Base-by-base conservation (phyloP, 2,113 vertebrate genomes). In the Perca fluviatilis region DNA sequence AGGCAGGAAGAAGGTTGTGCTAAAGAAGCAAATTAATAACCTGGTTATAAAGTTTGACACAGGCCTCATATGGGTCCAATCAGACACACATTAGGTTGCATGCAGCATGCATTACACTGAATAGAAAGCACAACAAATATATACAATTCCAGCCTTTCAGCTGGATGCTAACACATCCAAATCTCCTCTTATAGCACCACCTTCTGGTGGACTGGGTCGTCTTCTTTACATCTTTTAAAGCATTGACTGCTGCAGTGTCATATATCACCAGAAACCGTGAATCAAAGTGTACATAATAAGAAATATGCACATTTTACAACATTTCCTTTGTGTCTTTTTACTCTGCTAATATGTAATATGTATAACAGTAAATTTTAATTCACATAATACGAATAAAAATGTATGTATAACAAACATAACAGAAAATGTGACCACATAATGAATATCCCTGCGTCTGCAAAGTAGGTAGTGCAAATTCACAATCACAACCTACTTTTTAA, bases 111-210 rank as follows among this genome's bases (percentile, higher is more conserved):
- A 54, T 87, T 88, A 67, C 50, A 54, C 36, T 77, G 77, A 64
- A 72, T 58, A 84, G 47, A 72, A 47, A 84, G 61, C 19, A 57
- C 57, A 83, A 82, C 86, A 73, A 75, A 86, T 74, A 62, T 73
- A 79, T 43, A 53, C 56, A 86, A 63, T 75, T 70, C 80, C 67
- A 50, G 71, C 65, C 88, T 66, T 79, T 62, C 21, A 56, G 61
- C 54, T 73, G 77, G 50, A 85, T 75, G 73, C 75, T 23, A 81
- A 83, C 74, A 62, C 66, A 82, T 82, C 79, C 88, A 95, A 95
- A 92, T 88, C 86, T 90, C 95, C 88, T 93, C 93, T 94, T 93
- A 79, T 64, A 91, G 94, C 95, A 91, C 95, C 95, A 95, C 94
- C 95, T 94, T 94, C 94, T 96, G 95, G 95, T 71, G 36, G 3